These are phyloP conservation scores for Calcarius lapponicus DNA, from an alignment of 2,797 vertebrate genomes.

Conservation along the genomic window DNA sequence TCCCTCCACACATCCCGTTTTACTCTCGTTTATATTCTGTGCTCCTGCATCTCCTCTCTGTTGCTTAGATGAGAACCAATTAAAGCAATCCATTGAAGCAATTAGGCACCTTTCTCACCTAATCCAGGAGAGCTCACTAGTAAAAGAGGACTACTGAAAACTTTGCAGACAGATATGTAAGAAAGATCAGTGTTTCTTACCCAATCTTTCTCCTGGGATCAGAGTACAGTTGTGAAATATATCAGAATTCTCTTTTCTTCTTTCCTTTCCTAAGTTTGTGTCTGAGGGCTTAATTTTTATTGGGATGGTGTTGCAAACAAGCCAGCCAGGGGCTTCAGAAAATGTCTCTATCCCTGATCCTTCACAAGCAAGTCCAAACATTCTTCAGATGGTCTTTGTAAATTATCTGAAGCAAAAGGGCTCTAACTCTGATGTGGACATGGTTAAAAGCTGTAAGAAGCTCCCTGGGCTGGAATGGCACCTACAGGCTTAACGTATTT, in stretches of 20 bases:
- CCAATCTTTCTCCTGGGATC: slow-evolving; percentile 49
- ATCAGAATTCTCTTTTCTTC: slow-evolving; percentile 56
- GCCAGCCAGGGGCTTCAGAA: slow-evolving; percentile 49
- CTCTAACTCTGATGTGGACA: not conserved
- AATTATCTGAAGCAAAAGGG: slow-evolving; percentile 31
- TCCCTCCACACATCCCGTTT: not conserved
- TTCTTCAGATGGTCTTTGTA: slow-evolving; percentile 22
- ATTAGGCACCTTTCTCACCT: not conserved
- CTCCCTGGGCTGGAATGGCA: slow-evolving; percentile 36
- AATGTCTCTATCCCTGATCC: not conserved
- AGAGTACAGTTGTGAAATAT: slow-evolving; percentile 25
- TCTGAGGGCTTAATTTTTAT: slow-evolving; percentile 61
- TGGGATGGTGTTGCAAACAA: slow-evolving; percentile 64
- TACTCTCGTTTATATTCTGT: not conserved
- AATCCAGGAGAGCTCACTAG: not conserved
- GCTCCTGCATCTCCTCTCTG: not conserved
- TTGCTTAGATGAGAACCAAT: not conserved
- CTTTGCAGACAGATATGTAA: not conserved
- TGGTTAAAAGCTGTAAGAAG: slow-evolving; percentile 51
- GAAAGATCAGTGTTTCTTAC: slow-evolving; percentile 37
- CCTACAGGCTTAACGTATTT: slow-evolving; percentile 47
- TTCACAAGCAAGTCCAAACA: not conserved
- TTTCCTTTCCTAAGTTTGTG: slow-evolving; percentile 37
- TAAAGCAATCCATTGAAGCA: not conserved
- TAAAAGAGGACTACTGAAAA: not conserved